phyloP scores from a whole-genome alignment of 2,797 vertebrate species.

The Sebastolobus altivelis region DNA sequence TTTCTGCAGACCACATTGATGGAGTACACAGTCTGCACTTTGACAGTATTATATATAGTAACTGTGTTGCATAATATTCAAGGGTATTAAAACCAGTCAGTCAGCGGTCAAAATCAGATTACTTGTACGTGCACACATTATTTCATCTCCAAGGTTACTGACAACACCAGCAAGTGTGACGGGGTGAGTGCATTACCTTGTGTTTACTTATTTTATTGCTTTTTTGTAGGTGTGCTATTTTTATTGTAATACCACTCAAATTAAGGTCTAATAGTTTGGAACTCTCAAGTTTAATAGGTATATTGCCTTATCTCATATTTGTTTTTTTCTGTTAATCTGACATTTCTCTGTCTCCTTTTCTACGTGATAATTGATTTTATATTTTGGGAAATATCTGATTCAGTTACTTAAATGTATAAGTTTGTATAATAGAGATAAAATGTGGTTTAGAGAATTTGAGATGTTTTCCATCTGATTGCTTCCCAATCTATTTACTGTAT shows the following conservation, averaged over 20 bases:
- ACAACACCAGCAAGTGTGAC: conserved; percentile 50
- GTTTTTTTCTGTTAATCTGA: not conserved
- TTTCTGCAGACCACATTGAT: not conserved
- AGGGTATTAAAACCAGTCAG: conserved; percentile 14
- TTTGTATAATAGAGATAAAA: not conserved
- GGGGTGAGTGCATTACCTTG: conserved; percentile 36
- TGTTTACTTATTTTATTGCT: not conserved
- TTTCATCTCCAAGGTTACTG: conserved; percentile 70
- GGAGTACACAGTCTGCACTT: not conserved
- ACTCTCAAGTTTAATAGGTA: not conserved
- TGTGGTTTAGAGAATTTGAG: not conserved
- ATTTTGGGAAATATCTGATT: not conserved
- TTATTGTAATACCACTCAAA: not conserved
- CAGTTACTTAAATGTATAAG: not conserved
- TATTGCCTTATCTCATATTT: not conserved
- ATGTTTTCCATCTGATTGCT: not conserved
- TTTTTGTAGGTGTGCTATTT: not conserved
- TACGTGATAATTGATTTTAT: not conserved
- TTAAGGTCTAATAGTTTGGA: not conserved
- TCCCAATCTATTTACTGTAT: not conserved
- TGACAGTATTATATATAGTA: not conserved
- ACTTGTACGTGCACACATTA: conserved; percentile 1
- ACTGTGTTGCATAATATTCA: not conserved
- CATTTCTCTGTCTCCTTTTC: not conserved
- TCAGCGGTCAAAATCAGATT: not conserved